Base-by-base conservation (phyloP, 2,888 invertebrate species). In the Vannuccia rotundouncinata region DNA sequence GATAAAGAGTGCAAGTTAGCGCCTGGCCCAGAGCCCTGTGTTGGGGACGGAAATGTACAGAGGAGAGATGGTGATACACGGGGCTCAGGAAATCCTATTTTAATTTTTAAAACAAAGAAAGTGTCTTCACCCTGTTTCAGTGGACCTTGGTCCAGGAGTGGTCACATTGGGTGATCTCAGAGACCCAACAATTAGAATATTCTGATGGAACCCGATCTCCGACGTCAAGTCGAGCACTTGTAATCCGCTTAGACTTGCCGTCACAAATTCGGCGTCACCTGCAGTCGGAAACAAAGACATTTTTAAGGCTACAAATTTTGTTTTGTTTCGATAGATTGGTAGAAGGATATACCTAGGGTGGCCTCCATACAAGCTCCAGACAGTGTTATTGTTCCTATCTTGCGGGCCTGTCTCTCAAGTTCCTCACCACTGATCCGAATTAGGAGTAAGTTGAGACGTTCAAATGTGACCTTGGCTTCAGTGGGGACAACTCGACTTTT, bases 381-480 rank as follows among this genome's bases (percentile, higher is more conserved):
- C 91, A 96, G 91, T 17, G 95, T 95, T 25, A 95, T 94, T 0
- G 95, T 96, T 81, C 95, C 95, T 82, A 96, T 93, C 90, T 96
- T 96, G 83, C 92, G 91, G n/a, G 85, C 86, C 1, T 82, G 79
- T 45, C 83, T 84, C 28, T 90, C 31, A 13, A 75, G 1, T 2
- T 31, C 75, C 13, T 77, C 92, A 83, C 92, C 92, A 83, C 91
- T 91, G 0, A 94, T 94, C 81, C 95, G 91, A 82, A 96, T 89
- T 83, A 96, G 90, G 80, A 96, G 89, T 82, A 96, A 92, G 87
- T 95, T 95, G 81, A 97, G 89, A 13, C 95, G 91, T 28, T 59
- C 59, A 5, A 78, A 78, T 5, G 78, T 78, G 22, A 75, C 78
- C 2, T 28, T 75, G 0, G 78, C 77, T 78, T 78, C 78, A 22